Evolutionary conservation across 2,888 invertebrate species (phyloP).

Genomic region (Monochamus alternatus): DNA sequence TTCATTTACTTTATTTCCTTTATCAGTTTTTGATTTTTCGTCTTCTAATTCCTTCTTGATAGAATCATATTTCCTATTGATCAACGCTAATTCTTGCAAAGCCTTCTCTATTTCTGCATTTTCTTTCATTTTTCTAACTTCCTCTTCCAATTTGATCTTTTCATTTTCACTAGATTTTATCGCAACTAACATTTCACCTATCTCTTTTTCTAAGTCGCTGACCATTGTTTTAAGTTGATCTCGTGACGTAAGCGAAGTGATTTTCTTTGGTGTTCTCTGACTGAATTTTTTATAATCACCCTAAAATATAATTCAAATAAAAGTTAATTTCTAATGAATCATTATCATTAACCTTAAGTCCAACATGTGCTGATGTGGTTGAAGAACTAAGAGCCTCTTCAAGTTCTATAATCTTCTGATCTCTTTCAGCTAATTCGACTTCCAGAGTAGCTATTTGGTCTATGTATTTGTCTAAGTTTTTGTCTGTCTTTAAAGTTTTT

Average conservation of each 20-base stretch:
- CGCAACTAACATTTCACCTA: constrained; percentile 79
- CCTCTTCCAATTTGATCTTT: constrained; percentile 72
- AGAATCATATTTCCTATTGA: constrained; percentile 72
- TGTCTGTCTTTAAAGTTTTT: constrained; percentile 74
- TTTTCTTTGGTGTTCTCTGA: constrained; percentile 82
- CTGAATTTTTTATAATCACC: constrained; percentile 79
- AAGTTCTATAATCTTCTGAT: constrained; percentile 74
- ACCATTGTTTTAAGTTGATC: constrained; percentile 87
- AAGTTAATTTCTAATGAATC: neutral
- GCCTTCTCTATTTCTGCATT: constrained; percentile 64
- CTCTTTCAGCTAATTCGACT: constrained; percentile 76
- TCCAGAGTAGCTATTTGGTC: constrained; percentile 78
- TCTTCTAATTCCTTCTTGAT: constrained; percentile 73
- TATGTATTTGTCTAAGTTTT: constrained; percentile 75
- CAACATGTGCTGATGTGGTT: neutral
- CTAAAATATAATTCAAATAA: constrained; percentile 63
- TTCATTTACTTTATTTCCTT: constrained; percentile 73
- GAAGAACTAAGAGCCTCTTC: constrained; percentile 63
- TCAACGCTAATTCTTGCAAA: constrained; percentile 71
- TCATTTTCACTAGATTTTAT: constrained; percentile 76
- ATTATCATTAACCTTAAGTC: constrained; percentile 20
- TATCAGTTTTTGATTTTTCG: constrained; percentile 73
- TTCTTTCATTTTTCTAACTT: constrained; percentile 60
- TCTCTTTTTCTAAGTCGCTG: constrained; percentile 90
- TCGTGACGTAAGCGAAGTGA: constrained; percentile 82